A percentile compares a stretch with the other conserved stretches of the same genome.
These are phyloP conservation scores for Suillia variegata DNA, from an alignment of 2,888 invertebrate genomes.

Conservation along the genomic window DNA sequence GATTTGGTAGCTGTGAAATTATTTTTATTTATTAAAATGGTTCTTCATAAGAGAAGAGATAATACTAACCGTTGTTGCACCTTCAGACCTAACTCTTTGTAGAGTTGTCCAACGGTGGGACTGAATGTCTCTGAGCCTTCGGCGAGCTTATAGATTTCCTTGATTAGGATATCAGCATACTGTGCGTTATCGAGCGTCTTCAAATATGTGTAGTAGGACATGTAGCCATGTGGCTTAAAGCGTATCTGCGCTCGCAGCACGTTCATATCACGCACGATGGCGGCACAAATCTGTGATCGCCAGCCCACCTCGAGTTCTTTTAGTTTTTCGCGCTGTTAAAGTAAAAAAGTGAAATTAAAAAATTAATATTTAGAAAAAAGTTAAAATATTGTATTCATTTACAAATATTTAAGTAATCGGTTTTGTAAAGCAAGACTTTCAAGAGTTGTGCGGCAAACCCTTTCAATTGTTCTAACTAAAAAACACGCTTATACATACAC, in stretches of 20 bases:
- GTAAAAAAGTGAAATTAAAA: slow-evolving; percentile 30
- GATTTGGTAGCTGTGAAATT: slow-evolving; percentile 65
- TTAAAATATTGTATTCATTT: not conserved
- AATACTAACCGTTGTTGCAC: slow-evolving; percentile 64
- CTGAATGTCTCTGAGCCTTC: slow-evolving; percentile 82
- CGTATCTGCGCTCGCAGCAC: slow-evolving; percentile 68
- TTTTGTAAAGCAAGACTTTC: not conserved
- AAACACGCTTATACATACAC: slow-evolving; percentile 57
- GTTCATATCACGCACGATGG: slow-evolving; percentile 73
- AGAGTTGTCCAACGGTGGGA: slow-evolving; percentile 70
- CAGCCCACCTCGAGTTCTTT: slow-evolving; percentile 69
- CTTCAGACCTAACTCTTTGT: slow-evolving; percentile 71
- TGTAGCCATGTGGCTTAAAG: slow-evolving; percentile 64
- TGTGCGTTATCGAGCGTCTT: slow-evolving; percentile 67
- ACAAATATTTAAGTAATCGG: not conserved
- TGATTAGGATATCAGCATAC: slow-evolving; percentile 69
- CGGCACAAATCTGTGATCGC: slow-evolving; percentile 67
- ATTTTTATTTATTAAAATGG: not conserved
- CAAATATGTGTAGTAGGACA: slow-evolving; percentile 75
- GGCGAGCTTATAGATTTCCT: slow-evolving; percentile 73
- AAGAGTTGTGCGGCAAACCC: not conserved
- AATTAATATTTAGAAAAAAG: slow-evolving; percentile 1
- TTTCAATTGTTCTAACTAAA: not conserved
- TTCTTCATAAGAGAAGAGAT: not conserved
- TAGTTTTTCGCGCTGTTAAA: slow-evolving; percentile 67